Base-by-base conservation (phyloP, 2,797 vertebrate genomes). In the Pteronotus mesoamericanus region DNA sequence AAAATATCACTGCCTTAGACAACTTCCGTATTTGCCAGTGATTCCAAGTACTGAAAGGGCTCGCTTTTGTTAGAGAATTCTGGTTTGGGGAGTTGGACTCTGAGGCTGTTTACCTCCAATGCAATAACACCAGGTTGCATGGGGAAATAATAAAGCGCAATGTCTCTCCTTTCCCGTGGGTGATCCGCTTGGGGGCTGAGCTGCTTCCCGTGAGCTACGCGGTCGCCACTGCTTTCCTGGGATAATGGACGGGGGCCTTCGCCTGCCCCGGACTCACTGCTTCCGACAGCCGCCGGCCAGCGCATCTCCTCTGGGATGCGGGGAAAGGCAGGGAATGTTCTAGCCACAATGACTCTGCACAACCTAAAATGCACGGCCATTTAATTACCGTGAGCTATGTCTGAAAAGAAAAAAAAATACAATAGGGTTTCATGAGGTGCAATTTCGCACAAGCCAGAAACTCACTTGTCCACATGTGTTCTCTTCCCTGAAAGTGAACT, bases 161-260 rank as follows among this genome's bases (percentile, higher is more conserved):
- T 22, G 15, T 80, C 97, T 97, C 91, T 82, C 57, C 83, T 94
- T 97, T 96, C 94, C 89, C 71, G 88, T 96, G 89, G 89, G 34
- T 93, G 97, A 64, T 55, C 83, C 77, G 88, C 77, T 68, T 82
- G 88, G 89, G 93, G 42, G 19, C 87, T 94, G 88, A 83, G 89
- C 91, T 91, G 64, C 39, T 96, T 79, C 55, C 66, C 44, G 84
- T 96, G 93, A 98, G 97, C 97, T 98, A 98, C 78, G 95, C 89
- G 97, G 66, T 75, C 94, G 72, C 95, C 82, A 85, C 21, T 97
- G 96, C 96, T 91, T 97, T 94, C 88, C 5, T 95, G 95, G 82
- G 92, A 96, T 74, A 74, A 96, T 37, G 61, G 86, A 95, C 97
- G 69, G 37, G 94, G 46, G 64, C 79, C 97, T 94, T 71, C 94